Conservation (phyloP, 2,113 vertebrate species). For the Psilopsiagon aurifrons region DNA sequence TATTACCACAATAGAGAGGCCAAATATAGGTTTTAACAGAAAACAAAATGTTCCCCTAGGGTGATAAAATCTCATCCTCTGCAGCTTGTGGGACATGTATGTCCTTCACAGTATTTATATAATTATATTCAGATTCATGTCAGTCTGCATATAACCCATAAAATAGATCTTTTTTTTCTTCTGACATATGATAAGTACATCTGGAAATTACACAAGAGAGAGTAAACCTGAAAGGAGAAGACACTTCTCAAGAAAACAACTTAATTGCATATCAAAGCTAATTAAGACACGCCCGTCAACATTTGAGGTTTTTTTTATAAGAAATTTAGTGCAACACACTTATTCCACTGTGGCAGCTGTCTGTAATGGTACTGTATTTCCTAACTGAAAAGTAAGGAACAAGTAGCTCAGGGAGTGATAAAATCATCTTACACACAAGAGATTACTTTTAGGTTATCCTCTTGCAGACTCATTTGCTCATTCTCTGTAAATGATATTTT, state of each 20-base stretch:
- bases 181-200: neutral
- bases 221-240: neutral
- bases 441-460: neutral
- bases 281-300: conserved; percentile 49
- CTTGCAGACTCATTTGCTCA: neutral
- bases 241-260: conserved; percentile 16
- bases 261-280: conserved; percentile 51
- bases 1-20: neutral
- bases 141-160: neutral
- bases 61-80: neutral
- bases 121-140: neutral
- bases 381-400: neutral
- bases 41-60: neutral
- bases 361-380: neutral
- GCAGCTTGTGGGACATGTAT: neutral
- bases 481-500: neutral
- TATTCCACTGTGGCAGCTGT: neutral
- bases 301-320: neutral
- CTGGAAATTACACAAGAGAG: neutral
- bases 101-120: neutral
- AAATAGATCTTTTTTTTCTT: neutral
- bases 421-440: neutral
- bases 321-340: neutral
- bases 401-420: neutral
- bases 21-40: neutral